Base-by-base conservation (phyloP, 2,113 vertebrate species). In the Lipotes vexillifer region DNA sequence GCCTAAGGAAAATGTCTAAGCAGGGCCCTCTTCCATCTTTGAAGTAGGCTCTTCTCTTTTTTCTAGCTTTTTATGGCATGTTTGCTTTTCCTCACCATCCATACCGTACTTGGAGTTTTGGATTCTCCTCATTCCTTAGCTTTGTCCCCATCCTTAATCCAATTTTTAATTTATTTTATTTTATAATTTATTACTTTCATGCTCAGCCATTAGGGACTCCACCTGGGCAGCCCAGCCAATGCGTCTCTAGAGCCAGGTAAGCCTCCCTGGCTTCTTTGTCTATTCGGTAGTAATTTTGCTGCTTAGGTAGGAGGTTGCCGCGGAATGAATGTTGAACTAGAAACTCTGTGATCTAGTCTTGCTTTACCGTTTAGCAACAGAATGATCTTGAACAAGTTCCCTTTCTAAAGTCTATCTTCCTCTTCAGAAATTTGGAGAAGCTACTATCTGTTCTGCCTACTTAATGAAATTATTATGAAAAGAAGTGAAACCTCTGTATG, bases 121-220 rank as follows among this genome's bases (percentile, higher is more conserved):
- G 31, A 55, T 77, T 90, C 68, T 88, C 69, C n/a, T 52, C 46
- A 61, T 96, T 88, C 33, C 38, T 94, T 55, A 41, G 5, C 25
- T 72, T 84, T 68, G 52, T 88, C 6, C 1, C 5, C 13, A 5
- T 9, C 4, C 29, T 88, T 66, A 59, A 71, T 92, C 63, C 38
- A n/a, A 23, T 77, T 52, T 86, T 27, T 63, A 63, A 29, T 29
- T 63, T 8, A 63, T 55, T 55, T 55, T 55, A 55, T 49, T 85
- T 65, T 36, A 29, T 61, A 3, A 5, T 17, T 74, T 41, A 88
- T 27, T 20, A 18, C 18, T 49, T 31, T 38, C 17, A 36, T 33
- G 15, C n/a, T 74, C 5, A 21, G 12, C 31, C 36, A 29, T 69
- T 38, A 52, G 21, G 21, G 41, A 3, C 15, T 63, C 11, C 20